Evolutionary conservation across 2,113 vertebrate genomes (phyloP), one percentile per base, ranked within the genome.

Genomic region (Lasiurus cinereus): DNA sequence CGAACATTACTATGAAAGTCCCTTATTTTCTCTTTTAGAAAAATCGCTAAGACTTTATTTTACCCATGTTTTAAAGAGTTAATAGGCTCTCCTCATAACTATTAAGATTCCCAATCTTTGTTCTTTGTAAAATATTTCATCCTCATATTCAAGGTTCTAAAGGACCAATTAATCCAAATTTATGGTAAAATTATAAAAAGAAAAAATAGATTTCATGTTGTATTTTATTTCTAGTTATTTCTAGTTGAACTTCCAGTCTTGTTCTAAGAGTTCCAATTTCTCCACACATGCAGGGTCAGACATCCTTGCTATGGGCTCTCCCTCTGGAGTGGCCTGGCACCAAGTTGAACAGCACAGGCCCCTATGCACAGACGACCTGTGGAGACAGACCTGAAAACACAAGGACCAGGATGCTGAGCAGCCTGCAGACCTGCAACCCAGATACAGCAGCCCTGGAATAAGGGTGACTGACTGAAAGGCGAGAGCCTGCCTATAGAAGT

Each of bases 391-490:
- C 2, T 46, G 46, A 46, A 78, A 36, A 46, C 43, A 50, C 1
- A 10, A 50, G 21, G 29, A 50, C 54, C 36, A 48, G 59, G 59
- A 8, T 2, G 0, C n/a, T 5, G 36, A 69, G 52, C 8, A 6
- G 46, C 36, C n/a, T 8, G 29, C 5, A 5, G 52, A 12, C 31
- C 46, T 4, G 16, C 3, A 2, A n/a, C 4, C 8, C 39, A 24
- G 43, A 14, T 18, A 54, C 19, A 6, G 21, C 8, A 4, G 31
- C 27, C 31, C 0, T 0, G 14, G 7, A 16, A 19, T 6, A 1
- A 1, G 24, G 33, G 86, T n/a, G 33, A 33, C 52, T 19, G 31
- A 6, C 33, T 16, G 43, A 76, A 33, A 69, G 21, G 27, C 2
- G 7, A 77, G 4, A 27, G 6, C 24, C 21, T 64, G 56, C 27